A percentile compares a stretch with the other conserved stretches of the same genome.
Evolutionary conservation across 2,113 vertebrate genomes (phyloP).

Genomic region (Rynchops niger): DNA sequence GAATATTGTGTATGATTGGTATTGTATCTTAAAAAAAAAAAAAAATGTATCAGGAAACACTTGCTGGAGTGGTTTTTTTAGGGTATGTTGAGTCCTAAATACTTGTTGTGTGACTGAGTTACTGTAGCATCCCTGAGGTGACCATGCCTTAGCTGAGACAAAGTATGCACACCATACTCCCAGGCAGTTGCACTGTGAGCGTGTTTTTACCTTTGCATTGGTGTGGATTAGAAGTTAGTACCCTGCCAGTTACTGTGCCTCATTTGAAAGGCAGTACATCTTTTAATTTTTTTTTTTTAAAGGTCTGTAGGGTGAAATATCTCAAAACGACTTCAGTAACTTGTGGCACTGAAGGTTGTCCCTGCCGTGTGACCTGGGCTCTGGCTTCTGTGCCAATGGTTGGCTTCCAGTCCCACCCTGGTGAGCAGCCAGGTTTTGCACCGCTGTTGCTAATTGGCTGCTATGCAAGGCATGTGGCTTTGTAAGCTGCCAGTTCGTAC

Average conservation of each 20-base stretch:
- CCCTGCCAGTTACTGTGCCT: not conserved
- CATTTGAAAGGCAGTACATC: not conserved
- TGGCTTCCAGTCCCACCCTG: accelerated
- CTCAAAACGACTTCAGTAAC: not conserved
- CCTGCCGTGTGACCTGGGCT: not conserved
- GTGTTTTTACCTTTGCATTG: accelerated
- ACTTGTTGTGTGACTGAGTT: not conserved
- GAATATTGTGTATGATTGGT: not conserved
- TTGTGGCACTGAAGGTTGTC: not conserved
- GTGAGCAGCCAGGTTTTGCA: not conserved
- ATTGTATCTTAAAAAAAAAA: not conserved
- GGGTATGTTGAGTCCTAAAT: not conserved
- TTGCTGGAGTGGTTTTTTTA: not conserved
- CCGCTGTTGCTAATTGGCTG: not conserved
- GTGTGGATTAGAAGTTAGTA: not conserved
- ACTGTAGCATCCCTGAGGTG: not conserved
- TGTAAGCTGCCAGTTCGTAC: not conserved
- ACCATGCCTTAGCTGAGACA: not conserved
- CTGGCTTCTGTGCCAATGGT: accelerated
- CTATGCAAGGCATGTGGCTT: not conserved
- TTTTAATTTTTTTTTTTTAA: not conserved
- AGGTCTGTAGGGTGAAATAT: not conserved
- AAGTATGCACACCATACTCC: accelerated
- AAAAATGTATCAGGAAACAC: not conserved
- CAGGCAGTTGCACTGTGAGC: not conserved